Base-by-base conservation (phyloP, 2,888 invertebrate genomes). In the Chironomus riparius region DNA sequence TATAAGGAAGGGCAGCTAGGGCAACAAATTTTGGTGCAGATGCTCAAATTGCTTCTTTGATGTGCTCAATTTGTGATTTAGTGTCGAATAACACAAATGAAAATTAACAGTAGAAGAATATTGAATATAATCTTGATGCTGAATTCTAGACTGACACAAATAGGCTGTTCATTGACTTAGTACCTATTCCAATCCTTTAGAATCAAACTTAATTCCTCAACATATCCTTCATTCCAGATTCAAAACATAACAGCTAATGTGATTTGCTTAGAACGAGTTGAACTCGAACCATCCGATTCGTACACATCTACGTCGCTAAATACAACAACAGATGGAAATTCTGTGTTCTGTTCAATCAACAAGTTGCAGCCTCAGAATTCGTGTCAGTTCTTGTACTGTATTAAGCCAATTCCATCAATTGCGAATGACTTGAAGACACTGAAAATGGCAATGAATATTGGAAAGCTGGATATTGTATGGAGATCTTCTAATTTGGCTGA, bases 381-480 rank as follows among this genome's bases (percentile, higher is more conserved):
- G 79, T 91, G 97, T 76, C 98, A 98, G 83, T 98, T 96, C 85
- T 86, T 99, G 4, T 99, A 98, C 83, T 94, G 95, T 81, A 87
- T 98, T 70, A 90, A 91, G 83, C 96, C 96, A 4, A 91, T 90
- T 81, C 88, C 90, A 72, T 91, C 90, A 81, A 87, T 92, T 78
- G 87, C 90, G 12, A 88, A 89, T 76, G 93, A 95, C 84, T 88
- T 91, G 15, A 92, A 92, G 81, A 86, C 92, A 77, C 86, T 96
- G 78, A 91, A 92, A 79, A 90, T 91, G 77, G 91, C 93, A 12
- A 94, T 93, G 74, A 93, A 92, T 82, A 93, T 98, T 80, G 98
- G 98, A 2, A 98, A 98, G 85, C 86, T 99, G 76, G 98, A 99
- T 85, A 98, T 99, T 81, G 93, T 97, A 10, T 99, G 99, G 99